These are phyloP conservation scores for Peucedramus taeniatus DNA, from an alignment of 2,113 vertebrate genomes.

Conservation along the genomic window DNA sequence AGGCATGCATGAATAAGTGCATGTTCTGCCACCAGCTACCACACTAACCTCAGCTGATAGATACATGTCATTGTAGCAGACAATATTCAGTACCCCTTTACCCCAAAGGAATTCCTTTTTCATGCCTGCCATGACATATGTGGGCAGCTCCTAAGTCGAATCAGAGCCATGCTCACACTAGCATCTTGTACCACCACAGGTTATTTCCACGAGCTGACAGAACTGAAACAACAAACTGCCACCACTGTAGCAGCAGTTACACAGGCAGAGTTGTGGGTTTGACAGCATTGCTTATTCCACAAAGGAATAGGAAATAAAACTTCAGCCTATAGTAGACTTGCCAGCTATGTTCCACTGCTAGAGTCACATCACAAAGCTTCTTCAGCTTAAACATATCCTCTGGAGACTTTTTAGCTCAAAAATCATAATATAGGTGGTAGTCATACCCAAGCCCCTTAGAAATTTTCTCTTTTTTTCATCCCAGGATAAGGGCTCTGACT, in stretches of 20 bases:
- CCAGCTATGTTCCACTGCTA: neutral
- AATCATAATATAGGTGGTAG: rapidly evolving
- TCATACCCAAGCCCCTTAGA: neutral
- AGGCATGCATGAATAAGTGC: neutral
- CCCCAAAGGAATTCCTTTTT: neutral
- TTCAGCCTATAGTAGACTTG: neutral
- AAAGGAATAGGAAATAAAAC: neutral
- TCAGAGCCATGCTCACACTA: neutral
- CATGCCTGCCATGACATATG: neutral
- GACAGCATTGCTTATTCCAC: neutral
- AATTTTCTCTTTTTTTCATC: neutral
- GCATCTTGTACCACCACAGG: neutral
- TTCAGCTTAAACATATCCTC: neutral
- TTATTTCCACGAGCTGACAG: neutral
- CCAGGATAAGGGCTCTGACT: neutral
- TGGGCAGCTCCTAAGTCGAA: neutral
- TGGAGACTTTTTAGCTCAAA: neutral
- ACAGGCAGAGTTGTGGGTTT: neutral
- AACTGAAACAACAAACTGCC: neutral
- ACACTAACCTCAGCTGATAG: neutral
- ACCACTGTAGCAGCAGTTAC: rapidly evolving
- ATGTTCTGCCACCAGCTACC: neutral
- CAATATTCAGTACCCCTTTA: neutral
- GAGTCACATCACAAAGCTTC: neutral
- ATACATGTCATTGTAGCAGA: neutral